These are phyloP conservation scores for Selene dorsalis DNA, from an alignment of 2,797 vertebrate genomes.

Conservation along the genomic window DNA sequence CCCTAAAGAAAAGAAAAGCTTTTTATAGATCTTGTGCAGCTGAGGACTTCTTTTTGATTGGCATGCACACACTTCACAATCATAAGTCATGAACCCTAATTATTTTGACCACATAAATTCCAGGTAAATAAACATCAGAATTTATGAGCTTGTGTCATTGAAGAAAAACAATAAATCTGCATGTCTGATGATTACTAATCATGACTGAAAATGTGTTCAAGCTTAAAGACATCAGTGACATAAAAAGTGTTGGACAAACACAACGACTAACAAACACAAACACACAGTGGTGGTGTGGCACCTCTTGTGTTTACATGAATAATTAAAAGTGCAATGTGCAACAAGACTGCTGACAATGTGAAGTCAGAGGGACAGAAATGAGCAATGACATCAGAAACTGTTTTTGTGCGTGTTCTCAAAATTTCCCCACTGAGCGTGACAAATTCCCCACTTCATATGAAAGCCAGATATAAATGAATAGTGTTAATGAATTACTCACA, in stretches of 20 bases:
- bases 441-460: conserved; percentile 64
- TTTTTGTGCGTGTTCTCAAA: conserved; percentile 43
- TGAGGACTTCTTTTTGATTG: neutral
- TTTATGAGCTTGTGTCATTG: neutral
- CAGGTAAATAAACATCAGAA: neutral
- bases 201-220: neutral
- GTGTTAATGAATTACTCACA: conserved; percentile 50
- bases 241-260: neutral
- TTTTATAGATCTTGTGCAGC: conserved; percentile 19
- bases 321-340: neutral
- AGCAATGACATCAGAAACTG: conserved; percentile 28
- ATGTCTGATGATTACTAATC: neutral
- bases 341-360: neutral
- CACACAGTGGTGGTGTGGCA: neutral
- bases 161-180: neutral
- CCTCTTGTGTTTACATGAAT: neutral
- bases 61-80: neutral
- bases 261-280: no score
- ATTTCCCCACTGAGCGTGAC: conserved; percentile 58
- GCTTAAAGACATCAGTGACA: neutral
- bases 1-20: conserved; percentile 17
- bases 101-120: neutral
- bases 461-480: conserved; percentile 39
- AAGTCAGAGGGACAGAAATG: conserved; percentile 21
- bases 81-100: neutral